phyloP scores from a whole-genome alignment of 1,140 invertebrate genomes.

The Callitettix versicolor region DNA sequence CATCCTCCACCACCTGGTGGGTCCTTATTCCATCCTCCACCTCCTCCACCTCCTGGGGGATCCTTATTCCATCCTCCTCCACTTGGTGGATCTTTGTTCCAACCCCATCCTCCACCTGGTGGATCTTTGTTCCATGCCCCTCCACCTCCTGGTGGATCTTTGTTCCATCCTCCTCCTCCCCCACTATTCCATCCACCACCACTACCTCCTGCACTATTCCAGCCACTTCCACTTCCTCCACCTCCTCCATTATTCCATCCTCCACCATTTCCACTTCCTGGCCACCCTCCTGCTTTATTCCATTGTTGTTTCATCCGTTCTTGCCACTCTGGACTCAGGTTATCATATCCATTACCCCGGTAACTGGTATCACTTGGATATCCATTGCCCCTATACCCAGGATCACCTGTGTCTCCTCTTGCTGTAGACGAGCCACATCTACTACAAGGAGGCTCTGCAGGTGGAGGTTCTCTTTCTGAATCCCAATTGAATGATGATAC shows the following conservation, averaged over 20 bases:
- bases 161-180: constrained; percentile 3
- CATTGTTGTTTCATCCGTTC: constrained; percentile 3
- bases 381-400: too few relatives aligned
- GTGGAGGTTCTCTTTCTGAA: not conserved
- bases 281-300: constrained; percentile 5
- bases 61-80: not conserved
- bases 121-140: not conserved
- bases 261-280: constrained; percentile 2
- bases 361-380: constrained; percentile 20
- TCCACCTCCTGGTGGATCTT: not conserved
- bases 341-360: constrained; percentile 28
- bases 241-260: not conserved
- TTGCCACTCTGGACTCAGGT: constrained; percentile 27
- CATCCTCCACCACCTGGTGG: too few relatives aligned
- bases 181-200: not conserved
- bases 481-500: constrained; percentile 22
- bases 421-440: constrained; percentile 3
- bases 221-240: not conserved
- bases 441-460: not conserved
- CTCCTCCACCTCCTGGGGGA: not conserved
- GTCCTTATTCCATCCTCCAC: too few relatives aligned
- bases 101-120: too few relatives aligned
- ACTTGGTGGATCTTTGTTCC: too few relatives aligned
- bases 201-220: constrained; percentile 1
- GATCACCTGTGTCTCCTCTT: not conserved